A percentile compares a stretch with the other conserved stretches of the same genome.
Evolutionary conservation across 2,888 invertebrate species (phyloP).

Genomic region (Dynastes maya): DNA sequence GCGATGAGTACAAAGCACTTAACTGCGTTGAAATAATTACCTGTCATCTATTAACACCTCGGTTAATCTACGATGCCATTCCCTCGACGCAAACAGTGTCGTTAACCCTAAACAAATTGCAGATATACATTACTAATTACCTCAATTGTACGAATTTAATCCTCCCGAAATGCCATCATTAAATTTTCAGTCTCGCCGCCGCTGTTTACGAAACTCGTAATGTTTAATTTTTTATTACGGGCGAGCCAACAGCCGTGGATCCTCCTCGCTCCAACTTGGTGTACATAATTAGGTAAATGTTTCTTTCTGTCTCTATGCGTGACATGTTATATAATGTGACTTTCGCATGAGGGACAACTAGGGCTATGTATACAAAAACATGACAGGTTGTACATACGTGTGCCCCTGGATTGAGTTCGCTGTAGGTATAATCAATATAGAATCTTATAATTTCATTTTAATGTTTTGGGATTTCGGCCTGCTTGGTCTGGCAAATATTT

Average conservation of each 20-base stretch:
- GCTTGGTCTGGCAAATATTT: too few species aligned
- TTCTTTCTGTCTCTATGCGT: conserved; percentile 19
- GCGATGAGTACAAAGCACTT: conserved; percentile 54
- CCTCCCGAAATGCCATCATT: conserved; percentile 45
- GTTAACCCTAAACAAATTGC: conserved; percentile 53
- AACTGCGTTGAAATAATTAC: conserved; percentile 57
- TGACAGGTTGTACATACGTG: too few species aligned
- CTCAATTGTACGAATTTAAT: conserved; percentile 53
- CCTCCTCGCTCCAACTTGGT: conserved; percentile 13
- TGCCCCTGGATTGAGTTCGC: too few species aligned
- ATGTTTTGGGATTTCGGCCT: too few species aligned
- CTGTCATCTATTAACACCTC: conserved; percentile 59
- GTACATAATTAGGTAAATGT: conserved; percentile 34
- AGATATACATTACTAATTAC: conserved; percentile 53
- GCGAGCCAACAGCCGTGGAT: not conserved
- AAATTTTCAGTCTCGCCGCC: conserved; percentile 46
- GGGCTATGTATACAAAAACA: too few species aligned
- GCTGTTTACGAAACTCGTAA: conserved; percentile 39
- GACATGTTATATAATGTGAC: conserved; percentile 14
- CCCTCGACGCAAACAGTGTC: conserved; percentile 47
- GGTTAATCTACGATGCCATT: conserved; percentile 54
- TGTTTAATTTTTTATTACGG: conserved; percentile 42
- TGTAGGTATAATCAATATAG: too few species aligned
- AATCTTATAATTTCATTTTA: too few species aligned
- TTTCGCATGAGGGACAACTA: conserved; percentile 5